A percentile compares a stretch with the other conserved stretches of the same genome.
Evolutionary conservation across 2,888 invertebrate genomes (phyloP).

Genomic region (Empis livida): DNA sequence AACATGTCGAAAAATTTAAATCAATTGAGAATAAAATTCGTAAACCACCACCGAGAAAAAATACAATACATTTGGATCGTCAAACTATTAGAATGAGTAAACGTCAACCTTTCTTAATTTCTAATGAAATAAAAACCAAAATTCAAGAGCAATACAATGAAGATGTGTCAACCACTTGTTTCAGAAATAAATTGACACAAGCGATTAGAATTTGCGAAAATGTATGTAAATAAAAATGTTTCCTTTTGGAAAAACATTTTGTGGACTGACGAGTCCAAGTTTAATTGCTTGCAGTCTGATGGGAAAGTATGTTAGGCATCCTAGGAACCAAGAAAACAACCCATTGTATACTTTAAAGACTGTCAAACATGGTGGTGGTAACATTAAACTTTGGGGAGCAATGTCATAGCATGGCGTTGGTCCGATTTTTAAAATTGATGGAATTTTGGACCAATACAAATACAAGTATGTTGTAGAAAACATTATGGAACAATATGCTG

Average conservation of each 20-base stretch:
- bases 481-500: no score
- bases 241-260: background rate
- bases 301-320: background rate
- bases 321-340: background rate
- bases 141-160: background rate
- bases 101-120: background rate
- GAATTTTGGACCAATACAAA: no score
- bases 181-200: background rate
- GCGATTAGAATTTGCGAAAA: background rate
- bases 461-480: no score
- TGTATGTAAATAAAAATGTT: background rate
- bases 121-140: background rate
- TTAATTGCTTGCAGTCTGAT: background rate
- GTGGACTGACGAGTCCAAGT: conserved; percentile 5
- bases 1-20: no score
- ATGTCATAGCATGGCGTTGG: conserved; percentile 3
- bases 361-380: conserved; percentile 4
- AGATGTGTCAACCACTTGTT: background rate
- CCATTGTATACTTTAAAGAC: background rate
- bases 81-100: no score
- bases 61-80: background rate
- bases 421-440: conserved; percentile 1
- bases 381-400: conserved; percentile 3
- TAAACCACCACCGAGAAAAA: background rate
- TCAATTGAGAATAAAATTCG: no score